Base-by-base conservation (phyloP, 2,797 vertebrate species). In the Apogon hyalosoma region DNA sequence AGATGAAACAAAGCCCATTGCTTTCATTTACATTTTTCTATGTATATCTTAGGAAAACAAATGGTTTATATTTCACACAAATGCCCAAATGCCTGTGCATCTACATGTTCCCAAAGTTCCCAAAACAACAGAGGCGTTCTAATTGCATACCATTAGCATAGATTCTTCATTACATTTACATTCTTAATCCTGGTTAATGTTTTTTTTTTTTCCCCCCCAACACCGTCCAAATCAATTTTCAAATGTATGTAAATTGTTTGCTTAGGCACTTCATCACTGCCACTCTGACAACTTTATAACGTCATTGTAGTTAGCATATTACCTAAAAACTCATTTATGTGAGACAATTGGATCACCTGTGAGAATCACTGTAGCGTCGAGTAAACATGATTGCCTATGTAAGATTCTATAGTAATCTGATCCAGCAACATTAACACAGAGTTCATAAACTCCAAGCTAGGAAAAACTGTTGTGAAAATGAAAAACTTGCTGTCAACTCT, bases 311-410 rank as follows among this genome's bases (percentile, higher is more conserved):
- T 79, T 75, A 69, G 62, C 64, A 48, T 50, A 78, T 72, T 79
- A 86, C 68, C 67, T 58, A 77, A 89, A 87, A 83, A 73, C 66
- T 77, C 6, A 83, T 81, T 84, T 80, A 79, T 66, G 66, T 60
- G 60, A 57, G 67, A 84, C 81, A 79, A 82, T 64, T 65, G 55
- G 57, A 87, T 84, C 73, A 76, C 57, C 66, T 65, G 63, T 52
- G 66, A 83, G 65, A 74, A 78, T 83, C 66, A 66, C n/a, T 75
- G 74, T 78, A 61, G 76, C 63, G 56, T 52, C 78, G 79, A 74
- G 75, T 83, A 74, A 86, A 82, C 73, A 82, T 65, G 66, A 87
- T 83, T 82, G 77, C 78, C 63, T 45, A 63, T 72, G 67, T 83
- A 54, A 59, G 56, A 60, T 65, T 81, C 39, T 40, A 46, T 51